Evolutionary conservation across 2,888 invertebrate species (phyloP), one percentile per base, ranked within the genome.

Genomic region (Tetragonisca angustula): DNA sequence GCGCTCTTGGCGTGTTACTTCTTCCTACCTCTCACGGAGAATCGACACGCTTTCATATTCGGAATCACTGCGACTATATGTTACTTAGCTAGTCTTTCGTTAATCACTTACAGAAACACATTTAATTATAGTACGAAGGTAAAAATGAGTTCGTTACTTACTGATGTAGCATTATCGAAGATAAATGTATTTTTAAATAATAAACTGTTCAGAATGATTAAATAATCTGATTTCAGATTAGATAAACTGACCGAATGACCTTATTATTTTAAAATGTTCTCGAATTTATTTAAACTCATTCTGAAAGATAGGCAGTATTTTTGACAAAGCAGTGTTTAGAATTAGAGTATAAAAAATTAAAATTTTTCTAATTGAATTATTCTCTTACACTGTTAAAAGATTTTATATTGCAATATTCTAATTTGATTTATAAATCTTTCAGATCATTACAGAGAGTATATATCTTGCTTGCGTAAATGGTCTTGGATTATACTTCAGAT

Each of bases 401-500:
- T 19, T 5, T 64, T 19, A 0, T 3, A 13, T 64, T 19, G 11
- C 19, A 19, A 32, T 21, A 13, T 21, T 36, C 21, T 32, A 32
- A 64, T 32, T 64, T 36, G 11, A 21, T 32, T 43, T 49, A 19
- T n/a, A 36, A 36, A 36, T 61, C 59, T 83, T 95, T 83, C 94
- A 97, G 97, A 93, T 97, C 79, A 92, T 96, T 65, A 96, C 97
- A 15, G 98, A 98, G 92, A 95, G 96, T 50, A 95, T 97, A 85
- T 97, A 97, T 93, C 95, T 97, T 82, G 90, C 96, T 24, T 97
- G 97, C 87, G 96, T 97, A 15, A 98, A 98, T 93, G 95, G 97
- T 21, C 95, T 98, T 94, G 98, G 99, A 4, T 95, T 98, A n/a
- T 98, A 97, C 95, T 98, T 98, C 94, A 96, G 98, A 76, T 96